Evolutionary conservation across 1,140 invertebrate genomes (phyloP).

Genomic region (Drosophila kohkoa): DNA sequence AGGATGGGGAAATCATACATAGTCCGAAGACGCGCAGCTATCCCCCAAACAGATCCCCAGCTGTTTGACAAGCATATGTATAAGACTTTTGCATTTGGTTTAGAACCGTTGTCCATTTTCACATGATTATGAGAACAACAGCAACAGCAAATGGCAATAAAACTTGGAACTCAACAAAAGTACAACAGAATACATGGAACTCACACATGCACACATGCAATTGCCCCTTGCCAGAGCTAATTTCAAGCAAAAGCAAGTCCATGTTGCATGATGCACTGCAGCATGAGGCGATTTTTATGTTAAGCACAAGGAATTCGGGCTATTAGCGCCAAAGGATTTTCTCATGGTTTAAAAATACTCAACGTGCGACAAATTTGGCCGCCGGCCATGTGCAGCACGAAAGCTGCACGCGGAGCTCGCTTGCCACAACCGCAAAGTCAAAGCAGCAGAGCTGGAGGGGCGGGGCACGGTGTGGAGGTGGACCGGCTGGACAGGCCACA

Average conservation of each 20-base stretch:
- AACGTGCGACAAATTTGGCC: constrained; percentile 84
- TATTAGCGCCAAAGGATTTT: constrained; percentile 85
- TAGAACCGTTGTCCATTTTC: constrained; percentile 72
- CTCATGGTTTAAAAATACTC: constrained; percentile 84
- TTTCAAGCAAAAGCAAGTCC: constrained; percentile 43
- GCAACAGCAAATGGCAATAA: constrained; percentile 53
- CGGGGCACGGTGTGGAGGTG: constrained; percentile 32
- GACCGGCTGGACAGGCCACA: constrained; percentile 55
- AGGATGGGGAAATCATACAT: constrained; percentile 24
- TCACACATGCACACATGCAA: neutral
- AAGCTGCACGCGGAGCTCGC: constrained; percentile 74
- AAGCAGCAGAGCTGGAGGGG: neutral
- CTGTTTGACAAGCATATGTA: neutral
- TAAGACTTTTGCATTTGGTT: neutral
- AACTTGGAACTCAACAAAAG: constrained; percentile 21
- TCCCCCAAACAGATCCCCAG: constrained; percentile 14
- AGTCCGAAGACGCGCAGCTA: neutral
- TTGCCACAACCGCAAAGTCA: constrained; percentile 18
- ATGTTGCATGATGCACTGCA: constrained; percentile 73
- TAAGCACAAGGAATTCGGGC: constrained; percentile 83
- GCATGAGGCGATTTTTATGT: constrained; percentile 82
- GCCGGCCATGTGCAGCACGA: constrained; percentile 78
- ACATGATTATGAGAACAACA: constrained; percentile 71
- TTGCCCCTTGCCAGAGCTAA: constrained; percentile 46
- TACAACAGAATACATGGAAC: constrained; percentile 14